Conservation (phyloP, 2,113 vertebrate species). For the Pseudonaja textilis region DNA sequence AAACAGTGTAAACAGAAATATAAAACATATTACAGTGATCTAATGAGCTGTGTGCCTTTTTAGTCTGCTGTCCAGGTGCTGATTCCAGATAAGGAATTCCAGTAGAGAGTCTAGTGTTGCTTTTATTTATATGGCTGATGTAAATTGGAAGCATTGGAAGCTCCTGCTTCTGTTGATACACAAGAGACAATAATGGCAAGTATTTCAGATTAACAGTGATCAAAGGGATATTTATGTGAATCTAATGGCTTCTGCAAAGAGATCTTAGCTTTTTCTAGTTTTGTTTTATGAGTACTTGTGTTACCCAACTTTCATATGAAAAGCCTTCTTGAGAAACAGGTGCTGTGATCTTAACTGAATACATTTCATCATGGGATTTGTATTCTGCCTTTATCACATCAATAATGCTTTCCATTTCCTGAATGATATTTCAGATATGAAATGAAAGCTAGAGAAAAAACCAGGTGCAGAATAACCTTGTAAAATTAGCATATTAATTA, state of each 20-base stretch:
- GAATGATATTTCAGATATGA: conserved; percentile 13
- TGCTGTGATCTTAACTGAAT: not conserved
- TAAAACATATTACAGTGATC: not conserved
- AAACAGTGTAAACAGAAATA: not conserved
- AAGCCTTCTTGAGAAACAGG: conserved; percentile 17
- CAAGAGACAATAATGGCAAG: not conserved
- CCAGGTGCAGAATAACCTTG: conserved; percentile 22
- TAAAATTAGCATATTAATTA: conserved; percentile 21
- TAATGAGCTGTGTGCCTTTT: not conserved
- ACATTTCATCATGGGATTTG: conserved; percentile 5
- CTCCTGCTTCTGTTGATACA: not conserved
- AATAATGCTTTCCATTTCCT: conserved; percentile 35
- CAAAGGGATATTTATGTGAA: not conserved
- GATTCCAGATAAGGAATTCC: not conserved
- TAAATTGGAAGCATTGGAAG: not conserved
- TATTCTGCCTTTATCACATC: conserved; percentile 34
- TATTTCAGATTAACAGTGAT: not conserved
- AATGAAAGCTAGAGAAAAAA: conserved; percentile 36
- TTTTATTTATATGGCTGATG: not conserved
- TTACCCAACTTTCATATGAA: conserved; percentile 9
- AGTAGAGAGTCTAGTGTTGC: not conserved
- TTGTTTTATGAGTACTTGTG: not conserved
- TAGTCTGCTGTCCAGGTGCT: not conserved
- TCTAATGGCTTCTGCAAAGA: not conserved
- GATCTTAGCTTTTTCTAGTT: not conserved